Conservation (phyloP, 2,888 invertebrate species). For the Petrophora chlorosata region DNA sequence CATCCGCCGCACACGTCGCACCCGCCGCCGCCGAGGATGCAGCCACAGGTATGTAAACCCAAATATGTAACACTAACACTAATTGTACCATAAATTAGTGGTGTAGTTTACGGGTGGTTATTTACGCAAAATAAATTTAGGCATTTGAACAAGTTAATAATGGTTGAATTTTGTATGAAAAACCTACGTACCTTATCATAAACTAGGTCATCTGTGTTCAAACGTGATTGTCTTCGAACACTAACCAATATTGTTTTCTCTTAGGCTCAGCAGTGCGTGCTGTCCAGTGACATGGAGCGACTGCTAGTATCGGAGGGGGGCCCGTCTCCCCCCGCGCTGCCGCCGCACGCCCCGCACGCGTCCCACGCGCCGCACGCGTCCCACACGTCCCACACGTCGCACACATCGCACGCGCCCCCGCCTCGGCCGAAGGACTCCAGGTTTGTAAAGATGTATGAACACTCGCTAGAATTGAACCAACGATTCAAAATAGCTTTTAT, state of each 20-base stretch:
- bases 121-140: too few species aligned
- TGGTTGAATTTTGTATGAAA: too few species aligned
- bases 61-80: background rate
- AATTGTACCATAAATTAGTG: too few species aligned
- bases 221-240: too few species aligned
- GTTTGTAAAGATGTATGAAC: background rate
- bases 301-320: slow-evolving; percentile 61
- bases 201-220: too few species aligned
- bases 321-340: slow-evolving; percentile 60
- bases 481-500: background rate
- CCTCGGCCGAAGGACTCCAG: slow-evolving; percentile 16
- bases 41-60: slow-evolving; percentile 33
- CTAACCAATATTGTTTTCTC: slow-evolving; percentile 20
- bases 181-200: too few species aligned
- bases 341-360: slow-evolving; percentile 39
- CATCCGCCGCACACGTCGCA: slow-evolving; percentile 38
- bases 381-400: too few species aligned
- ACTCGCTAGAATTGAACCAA: background rate
- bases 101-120: too few species aligned
- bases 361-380: too few species aligned
- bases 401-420: slow-evolving; percentile 27
- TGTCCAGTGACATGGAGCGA: slow-evolving; percentile 68
- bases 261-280: slow-evolving; percentile 47
- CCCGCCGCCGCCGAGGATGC: slow-evolving; percentile 34
- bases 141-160: too few species aligned